Conservation (phyloP, 2,888 invertebrate genomes). For the Metalampra italica region DNA sequence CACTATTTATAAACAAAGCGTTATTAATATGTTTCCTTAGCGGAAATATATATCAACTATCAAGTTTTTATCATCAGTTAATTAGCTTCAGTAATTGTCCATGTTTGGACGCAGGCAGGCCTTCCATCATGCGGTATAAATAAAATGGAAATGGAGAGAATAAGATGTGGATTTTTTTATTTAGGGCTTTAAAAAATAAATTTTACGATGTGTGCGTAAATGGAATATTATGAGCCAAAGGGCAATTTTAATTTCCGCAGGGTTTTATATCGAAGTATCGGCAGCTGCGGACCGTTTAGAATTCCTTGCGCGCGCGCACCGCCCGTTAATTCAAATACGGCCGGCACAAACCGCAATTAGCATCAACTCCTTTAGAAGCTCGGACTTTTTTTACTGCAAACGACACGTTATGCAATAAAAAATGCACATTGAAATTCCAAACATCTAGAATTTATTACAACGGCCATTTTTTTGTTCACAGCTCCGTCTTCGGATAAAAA, state of each 20-base stretch:
- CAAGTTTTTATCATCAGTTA: not conserved
- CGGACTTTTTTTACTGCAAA: slow-evolving; percentile 38
- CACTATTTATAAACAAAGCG: slow-evolving; percentile 40
- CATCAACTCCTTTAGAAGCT: slow-evolving; percentile 39
- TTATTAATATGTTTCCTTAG: not conserved
- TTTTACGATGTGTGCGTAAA: not conserved
- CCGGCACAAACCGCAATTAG: slow-evolving; percentile 67
- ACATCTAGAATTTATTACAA: slow-evolving; percentile 12
- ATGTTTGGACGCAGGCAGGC: not conserved
- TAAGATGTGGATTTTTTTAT: not conserved
- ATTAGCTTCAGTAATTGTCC: not conserved
- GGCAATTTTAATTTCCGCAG: slow-evolving; percentile 36
- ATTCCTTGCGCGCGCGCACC: slow-evolving; percentile 53
- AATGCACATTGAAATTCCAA: slow-evolving; percentile 14
- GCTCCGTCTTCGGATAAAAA: slow-evolving; percentile 52
- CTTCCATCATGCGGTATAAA: too few relatives aligned
- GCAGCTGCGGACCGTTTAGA: slow-evolving; percentile 51
- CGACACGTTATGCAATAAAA: slow-evolving; percentile 30
- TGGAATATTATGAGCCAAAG: slow-evolving; percentile 6
- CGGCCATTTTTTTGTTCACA: slow-evolving; percentile 37
- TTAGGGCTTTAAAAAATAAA: not conserved
- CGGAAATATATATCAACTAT: not conserved
- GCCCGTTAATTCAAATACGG: slow-evolving; percentile 64
- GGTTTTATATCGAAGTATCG: slow-evolving; percentile 34
- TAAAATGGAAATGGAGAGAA: not conserved